Evolutionary conservation across 2,113 vertebrate species (phyloP).

Genomic region (Eclectus roratus): DNA sequence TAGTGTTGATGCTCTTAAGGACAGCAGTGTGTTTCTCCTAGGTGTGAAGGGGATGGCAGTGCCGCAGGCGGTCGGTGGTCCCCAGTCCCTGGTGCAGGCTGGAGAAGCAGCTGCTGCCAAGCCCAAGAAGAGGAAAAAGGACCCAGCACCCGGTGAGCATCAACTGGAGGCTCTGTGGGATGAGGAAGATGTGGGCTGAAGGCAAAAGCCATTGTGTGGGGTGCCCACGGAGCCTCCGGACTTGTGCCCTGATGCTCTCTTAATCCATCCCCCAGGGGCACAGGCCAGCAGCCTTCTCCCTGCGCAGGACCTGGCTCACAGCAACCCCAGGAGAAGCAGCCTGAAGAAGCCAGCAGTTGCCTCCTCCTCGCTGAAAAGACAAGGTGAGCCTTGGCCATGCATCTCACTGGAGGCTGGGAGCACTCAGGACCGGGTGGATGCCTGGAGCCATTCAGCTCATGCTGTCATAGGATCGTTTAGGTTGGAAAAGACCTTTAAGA

Average conservation of each 20-base stretch:
- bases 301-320: constrained; percentile 46
- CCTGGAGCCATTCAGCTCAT: fast-evolving
- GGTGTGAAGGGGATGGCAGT: constrained; percentile 65
- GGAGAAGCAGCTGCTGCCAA: constrained; percentile 43
- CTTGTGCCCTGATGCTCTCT: neutral
- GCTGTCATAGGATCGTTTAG: neutral
- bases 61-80: constrained; percentile 36
- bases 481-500: neutral
- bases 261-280: constrained; percentile 27
- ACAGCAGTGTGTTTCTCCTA: neutral
- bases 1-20: neutral
- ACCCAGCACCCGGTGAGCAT: constrained; percentile 59
- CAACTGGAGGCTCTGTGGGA: neutral
- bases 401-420: fast-evolving
- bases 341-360: constrained; percentile 60
- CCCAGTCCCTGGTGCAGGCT: constrained; percentile 16
- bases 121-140: constrained; percentile 74
- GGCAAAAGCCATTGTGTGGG: neutral
- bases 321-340: constrained; percentile 61
- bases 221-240: neutral
- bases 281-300: constrained; percentile 28
- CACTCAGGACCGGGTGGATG: fast-evolving
- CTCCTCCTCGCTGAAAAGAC: constrained; percentile 65
- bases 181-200: fast-evolving
- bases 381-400: constrained; percentile 40